Evolutionary conservation across 1,140 invertebrate genomes (phyloP).

Genomic region (Ylistrum balloti): DNA sequence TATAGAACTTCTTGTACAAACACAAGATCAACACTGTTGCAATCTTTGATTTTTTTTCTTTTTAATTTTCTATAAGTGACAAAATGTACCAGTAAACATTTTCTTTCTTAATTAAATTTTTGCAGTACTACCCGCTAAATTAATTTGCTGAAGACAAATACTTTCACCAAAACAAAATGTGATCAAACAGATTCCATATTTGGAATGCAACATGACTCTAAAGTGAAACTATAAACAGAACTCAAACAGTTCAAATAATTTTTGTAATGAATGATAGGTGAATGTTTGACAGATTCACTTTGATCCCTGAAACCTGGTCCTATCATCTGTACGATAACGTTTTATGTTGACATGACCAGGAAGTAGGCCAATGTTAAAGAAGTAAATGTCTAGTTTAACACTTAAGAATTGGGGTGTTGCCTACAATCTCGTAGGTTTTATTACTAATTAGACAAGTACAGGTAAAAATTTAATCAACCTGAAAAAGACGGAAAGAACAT

Average conservation of each 20-base stretch:
- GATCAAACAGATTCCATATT: too few relatives aligned
- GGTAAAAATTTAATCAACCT: background rate
- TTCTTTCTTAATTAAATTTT: too few relatives aligned
- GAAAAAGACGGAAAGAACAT: background rate
- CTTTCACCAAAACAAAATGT: too few relatives aligned
- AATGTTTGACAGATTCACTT: background rate
- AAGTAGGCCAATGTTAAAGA: background rate
- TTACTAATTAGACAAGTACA: background rate
- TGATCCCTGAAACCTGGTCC: background rate
- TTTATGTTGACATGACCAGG: slow-evolving; percentile 9
- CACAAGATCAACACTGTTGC: too few relatives aligned
- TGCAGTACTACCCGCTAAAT: too few relatives aligned
- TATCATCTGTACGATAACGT: background rate
- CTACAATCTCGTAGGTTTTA: background rate
- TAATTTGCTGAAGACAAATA: too few relatives aligned
- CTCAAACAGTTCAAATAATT: background rate
- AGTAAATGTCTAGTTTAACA: slow-evolving; percentile 17
- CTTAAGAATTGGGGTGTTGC: background rate
- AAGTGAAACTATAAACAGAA: background rate
- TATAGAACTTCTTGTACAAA: too few relatives aligned
- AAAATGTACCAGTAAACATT: too few relatives aligned
- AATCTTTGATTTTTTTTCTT: too few relatives aligned
- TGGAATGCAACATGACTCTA: background rate
- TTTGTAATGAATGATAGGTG: background rate
- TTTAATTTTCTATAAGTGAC: too few relatives aligned